Conservation (phyloP, 2,113 vertebrate genomes). For the Anoplopoma fimbria region DNA sequence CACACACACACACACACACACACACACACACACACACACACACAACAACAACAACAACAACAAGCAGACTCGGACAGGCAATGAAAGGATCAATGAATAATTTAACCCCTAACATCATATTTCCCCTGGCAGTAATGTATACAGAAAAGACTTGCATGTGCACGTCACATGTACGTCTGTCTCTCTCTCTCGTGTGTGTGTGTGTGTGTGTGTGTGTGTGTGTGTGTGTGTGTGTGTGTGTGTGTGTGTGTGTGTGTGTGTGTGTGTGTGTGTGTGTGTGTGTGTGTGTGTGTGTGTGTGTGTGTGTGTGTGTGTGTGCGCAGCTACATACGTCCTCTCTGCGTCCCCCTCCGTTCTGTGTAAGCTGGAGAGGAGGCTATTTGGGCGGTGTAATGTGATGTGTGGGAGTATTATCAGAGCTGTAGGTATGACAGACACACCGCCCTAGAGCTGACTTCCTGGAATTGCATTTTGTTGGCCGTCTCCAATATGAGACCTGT, state of each 20-base stretch:
- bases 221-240: too few relatives aligned
- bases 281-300: too few relatives aligned
- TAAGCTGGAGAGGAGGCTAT: constrained; percentile 51
- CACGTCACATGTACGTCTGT: neutral
- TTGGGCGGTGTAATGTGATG: constrained; percentile 67
- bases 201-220: too few relatives aligned
- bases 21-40: too few relatives aligned
- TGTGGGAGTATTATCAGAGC: constrained; percentile 75
- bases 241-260: too few relatives aligned
- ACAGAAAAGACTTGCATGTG: constrained; percentile 44
- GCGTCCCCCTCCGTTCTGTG: constrained; percentile 36
- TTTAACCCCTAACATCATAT: constrained; percentile 78
- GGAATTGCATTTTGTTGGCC: constrained; percentile 77
- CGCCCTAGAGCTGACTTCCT: constrained; percentile 67
- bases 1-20: too few relatives aligned
- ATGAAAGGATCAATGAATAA: constrained; percentile 79
- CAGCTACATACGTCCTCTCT: neutral
- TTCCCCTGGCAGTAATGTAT: constrained; percentile 67
- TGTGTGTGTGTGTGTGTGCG: too few relatives aligned
- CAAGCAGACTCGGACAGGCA: constrained; percentile 57
- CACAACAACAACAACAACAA: too few relatives aligned
- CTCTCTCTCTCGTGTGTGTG: too few relatives aligned
- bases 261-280: too few relatives aligned
- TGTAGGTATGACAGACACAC: constrained; percentile 77
- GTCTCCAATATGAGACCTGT: constrained; percentile 82